Percentiles rank a stretch among this genome's conserved stretches.
These are phyloP conservation scores for Enteromius treurensis DNA, from an alignment of 2,797 vertebrate species.

Conservation along the genomic window DNA sequence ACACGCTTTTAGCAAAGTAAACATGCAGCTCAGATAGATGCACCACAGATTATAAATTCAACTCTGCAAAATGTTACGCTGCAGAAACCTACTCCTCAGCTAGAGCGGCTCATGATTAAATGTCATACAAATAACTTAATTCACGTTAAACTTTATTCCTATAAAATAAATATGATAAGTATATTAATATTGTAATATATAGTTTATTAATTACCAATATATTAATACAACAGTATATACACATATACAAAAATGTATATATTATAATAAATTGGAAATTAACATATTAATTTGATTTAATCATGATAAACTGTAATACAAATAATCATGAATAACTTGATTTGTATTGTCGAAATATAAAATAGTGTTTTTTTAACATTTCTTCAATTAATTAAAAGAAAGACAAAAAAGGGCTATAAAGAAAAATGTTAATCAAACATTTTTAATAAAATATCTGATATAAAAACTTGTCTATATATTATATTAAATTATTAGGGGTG, in stretches of 20 bases:
- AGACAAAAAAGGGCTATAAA: background rate
- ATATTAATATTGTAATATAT: too few relatives aligned
- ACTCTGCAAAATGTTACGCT: background rate
- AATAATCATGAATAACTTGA: too few relatives aligned
- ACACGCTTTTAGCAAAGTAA: slow-evolving; percentile 2
- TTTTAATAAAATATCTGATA: background rate
- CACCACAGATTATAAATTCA: background rate
- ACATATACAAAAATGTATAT: too few relatives aligned
- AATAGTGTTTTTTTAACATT: background rate
- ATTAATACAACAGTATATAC: too few relatives aligned
- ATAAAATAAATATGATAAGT: too few relatives aligned
- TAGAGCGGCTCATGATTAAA: background rate
- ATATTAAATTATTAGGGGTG: too few relatives aligned
- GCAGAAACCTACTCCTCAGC: background rate
- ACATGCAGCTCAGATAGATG: background rate
- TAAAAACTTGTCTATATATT: too few relatives aligned
- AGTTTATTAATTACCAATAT: too few relatives aligned
- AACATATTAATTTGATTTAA: too few relatives aligned
- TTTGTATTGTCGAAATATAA: background rate
- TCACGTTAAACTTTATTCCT: background rate
- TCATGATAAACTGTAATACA: too few relatives aligned
- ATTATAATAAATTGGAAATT: too few relatives aligned
- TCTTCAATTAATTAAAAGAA: too few relatives aligned
- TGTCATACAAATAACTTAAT: background rate
- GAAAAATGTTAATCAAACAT: background rate